Conservation (phyloP, 2,113 vertebrate genomes). For the Xenopus borealis region DNA sequence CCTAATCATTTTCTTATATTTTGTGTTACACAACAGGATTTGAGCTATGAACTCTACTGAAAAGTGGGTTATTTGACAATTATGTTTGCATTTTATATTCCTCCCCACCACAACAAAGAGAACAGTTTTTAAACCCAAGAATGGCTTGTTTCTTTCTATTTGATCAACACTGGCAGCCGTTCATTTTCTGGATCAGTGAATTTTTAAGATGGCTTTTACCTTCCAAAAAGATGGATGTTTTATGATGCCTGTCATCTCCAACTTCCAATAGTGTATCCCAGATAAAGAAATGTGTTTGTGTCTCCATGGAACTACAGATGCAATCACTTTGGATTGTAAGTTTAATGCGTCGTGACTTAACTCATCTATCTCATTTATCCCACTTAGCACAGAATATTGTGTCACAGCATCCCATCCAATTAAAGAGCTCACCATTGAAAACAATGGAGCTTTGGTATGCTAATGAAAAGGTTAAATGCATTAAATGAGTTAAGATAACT, state of each 20-base stretch:
- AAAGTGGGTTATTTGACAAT: not conserved
- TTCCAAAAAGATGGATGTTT: conserved; percentile 69
- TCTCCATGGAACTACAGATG: conserved; percentile 53
- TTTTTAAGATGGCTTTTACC: conserved; percentile 71
- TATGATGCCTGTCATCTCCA: conserved; percentile 58
- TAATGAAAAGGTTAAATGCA: no score
- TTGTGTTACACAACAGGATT: not conserved
- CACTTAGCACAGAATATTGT: no score
- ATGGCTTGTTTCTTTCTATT: conserved; percentile 51
- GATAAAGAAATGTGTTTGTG: conserved; percentile 54
- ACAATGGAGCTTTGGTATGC: no score
- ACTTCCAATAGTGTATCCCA: conserved; percentile 46
- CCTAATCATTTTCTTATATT: no score
- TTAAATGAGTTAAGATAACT: no score
- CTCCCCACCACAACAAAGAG: conserved; percentile 26
- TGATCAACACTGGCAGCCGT: conserved; percentile 75
- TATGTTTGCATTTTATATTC: conserved; percentile 14
- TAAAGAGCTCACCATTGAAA: no score
- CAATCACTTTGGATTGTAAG: no score
- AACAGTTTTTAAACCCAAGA: conserved; percentile 43
- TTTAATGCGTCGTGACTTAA: no score
- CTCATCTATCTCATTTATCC: no score
- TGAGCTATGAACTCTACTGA: not conserved
- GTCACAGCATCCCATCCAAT: no score
- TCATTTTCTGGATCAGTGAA: conserved; percentile 83